Conservation (phyloP, 2,113 vertebrate species). For the Petaurus breviceps region DNA sequence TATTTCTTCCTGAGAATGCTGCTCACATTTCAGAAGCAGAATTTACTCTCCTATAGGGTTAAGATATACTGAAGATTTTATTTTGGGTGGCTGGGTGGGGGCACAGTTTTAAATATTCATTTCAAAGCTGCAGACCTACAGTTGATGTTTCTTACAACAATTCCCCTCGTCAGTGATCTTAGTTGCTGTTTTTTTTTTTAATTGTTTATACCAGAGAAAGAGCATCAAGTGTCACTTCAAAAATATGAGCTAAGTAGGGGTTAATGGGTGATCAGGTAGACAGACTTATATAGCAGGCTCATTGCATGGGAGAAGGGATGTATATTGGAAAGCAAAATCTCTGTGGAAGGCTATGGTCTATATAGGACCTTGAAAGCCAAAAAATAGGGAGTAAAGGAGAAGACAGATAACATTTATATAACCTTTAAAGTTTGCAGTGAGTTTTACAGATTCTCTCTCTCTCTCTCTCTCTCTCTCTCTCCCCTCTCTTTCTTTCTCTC, state of each 20-base stretch:
- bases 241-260: background rate
- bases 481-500: background rate
- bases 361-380: background rate
- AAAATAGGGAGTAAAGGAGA: background rate
- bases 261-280: background rate
- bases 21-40: background rate
- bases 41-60: background rate
- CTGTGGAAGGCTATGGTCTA: background rate
- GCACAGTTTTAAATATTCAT: background rate
- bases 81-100: background rate
- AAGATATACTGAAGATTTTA: background rate
- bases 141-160: background rate
- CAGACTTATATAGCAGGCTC: background rate
- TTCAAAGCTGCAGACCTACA: background rate
- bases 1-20: background rate
- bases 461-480: background rate
- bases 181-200: background rate
- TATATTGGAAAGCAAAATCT: background rate
- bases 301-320: background rate
- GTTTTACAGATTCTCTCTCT: background rate
- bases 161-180: background rate
- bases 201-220: background rate
- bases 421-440: background rate
- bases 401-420: background rate
- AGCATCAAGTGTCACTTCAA: background rate